Evolutionary conservation across 2,888 invertebrate genomes (phyloP), one percentile per base, ranked within the genome.

Genomic region (Amitus sp.): DNA sequence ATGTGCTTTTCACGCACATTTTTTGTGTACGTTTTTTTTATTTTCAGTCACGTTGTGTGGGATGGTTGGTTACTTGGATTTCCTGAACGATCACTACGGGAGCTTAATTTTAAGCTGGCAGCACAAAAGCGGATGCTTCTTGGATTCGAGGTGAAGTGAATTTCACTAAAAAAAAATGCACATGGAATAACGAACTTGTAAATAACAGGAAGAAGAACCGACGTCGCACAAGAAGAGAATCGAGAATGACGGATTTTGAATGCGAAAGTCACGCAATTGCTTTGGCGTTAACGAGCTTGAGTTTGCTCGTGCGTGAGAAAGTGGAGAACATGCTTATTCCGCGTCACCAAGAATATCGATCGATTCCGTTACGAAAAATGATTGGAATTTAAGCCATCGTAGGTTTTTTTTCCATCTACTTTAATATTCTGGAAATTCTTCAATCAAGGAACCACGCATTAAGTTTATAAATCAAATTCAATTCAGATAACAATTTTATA

Each of bases 31-130:
- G n/a, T n/a, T n/a, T n/a, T n/a, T n/a, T n/a, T n/a, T n/a, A n/a
- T 30, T 30, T 2, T 13, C 13, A 85, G 85, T 85, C 54, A 71
- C 82, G 20, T 67, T 86, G 2, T 86, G 86, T 64, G 84, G 85
- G 1, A 78, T 83, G 68, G 83, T 84, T 70, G 85, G 85, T 10
- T 84, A 77, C 62, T 59, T 73, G 1, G 84, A 85, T 57, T 85
- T 85, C 68, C 65, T 82, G 1, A 68, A 71, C 13, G 53, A 66
- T 3, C 74, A 72, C 42, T 84, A 83, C 75, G 71, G 78, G 13
- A 65, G 73, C 7, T 60, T 76, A 46, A 76, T 85, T 15, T 54
- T 83, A 4, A 68, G 69, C 7, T 85, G 84, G 84, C 80, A 82
- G 59, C 76, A 75, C 37, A 51, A 70, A 0, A 66, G 74, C 28